Evolutionary conservation across 1,140 invertebrate genomes (phyloP).

Genomic region (Panagrolaimus sp.): DNA sequence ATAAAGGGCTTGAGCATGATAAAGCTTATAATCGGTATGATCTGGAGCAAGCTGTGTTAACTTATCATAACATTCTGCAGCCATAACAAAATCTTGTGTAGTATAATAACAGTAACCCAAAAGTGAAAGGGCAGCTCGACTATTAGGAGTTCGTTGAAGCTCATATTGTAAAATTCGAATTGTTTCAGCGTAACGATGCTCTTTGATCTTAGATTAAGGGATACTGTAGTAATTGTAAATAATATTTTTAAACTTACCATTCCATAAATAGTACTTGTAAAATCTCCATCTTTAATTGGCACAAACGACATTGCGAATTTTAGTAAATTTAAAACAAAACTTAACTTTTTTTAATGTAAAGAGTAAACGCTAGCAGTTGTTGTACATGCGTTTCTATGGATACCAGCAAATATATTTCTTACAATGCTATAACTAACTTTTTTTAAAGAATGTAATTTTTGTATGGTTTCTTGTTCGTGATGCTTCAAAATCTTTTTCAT

Average conservation of each 20-base stretch:
- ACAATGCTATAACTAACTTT: no score
- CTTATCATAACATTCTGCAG: constrained; percentile 90
- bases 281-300: constrained; percentile 76
- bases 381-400: no score
- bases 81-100: constrained; percentile 72
- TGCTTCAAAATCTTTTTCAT: no score
- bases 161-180: constrained; percentile 74
- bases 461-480: no score
- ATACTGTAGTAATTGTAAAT: neutral
- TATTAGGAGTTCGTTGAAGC: constrained; percentile 66
- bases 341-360: no score
- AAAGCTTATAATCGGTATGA: constrained; percentile 78
- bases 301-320: constrained; percentile 42
- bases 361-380: no score
- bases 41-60: constrained; percentile 76
- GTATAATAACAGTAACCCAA: constrained; percentile 93
- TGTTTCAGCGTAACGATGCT: constrained; percentile 78
- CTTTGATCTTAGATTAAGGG: constrained; percentile 76
- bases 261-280: constrained; percentile 77
- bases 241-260: constrained; percentile 66
- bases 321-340: no score
- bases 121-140: constrained; percentile 81
- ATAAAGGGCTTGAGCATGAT: constrained; percentile 80
- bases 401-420: no score
- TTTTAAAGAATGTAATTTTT: no score